These are phyloP conservation scores for Pentamera pediparva DNA, from an alignment of 53 echinoderm and acorn worm species.

Conservation along the genomic window DNA sequence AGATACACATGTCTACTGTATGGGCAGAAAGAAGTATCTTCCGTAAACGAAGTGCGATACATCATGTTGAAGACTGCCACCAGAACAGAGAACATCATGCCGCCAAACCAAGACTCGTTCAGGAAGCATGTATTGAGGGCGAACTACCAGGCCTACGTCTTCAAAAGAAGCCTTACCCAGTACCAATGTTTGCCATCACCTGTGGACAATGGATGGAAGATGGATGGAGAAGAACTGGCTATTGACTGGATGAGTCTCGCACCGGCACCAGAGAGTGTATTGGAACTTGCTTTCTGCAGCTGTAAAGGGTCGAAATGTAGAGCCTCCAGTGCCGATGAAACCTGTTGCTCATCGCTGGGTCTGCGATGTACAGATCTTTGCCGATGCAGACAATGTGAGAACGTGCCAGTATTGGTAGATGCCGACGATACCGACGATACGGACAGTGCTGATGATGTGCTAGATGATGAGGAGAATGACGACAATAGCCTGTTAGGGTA, in stretches of 20 bases:
- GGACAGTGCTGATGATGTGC: constrained; percentile 3
- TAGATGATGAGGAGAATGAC: constrained; percentile 35
- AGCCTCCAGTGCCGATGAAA: not conserved
- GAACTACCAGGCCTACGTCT: constrained; percentile 20
- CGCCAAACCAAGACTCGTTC: constrained; percentile 42
- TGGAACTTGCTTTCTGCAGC: constrained; percentile 33
- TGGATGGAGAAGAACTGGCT: constrained; percentile 23
- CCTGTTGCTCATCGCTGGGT: constrained; percentile 34
- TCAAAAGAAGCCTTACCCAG: not conserved
- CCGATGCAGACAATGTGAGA: constrained; percentile 46
- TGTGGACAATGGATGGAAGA: constrained; percentile 36
- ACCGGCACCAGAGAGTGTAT: constrained; percentile 38
- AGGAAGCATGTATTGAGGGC: constrained; percentile 34
- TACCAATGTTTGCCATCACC: constrained; percentile 26
- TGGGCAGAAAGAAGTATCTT: not conserved
- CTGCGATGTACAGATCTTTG: constrained; percentile 51
- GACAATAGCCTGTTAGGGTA: too few species aligned
- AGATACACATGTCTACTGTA: not conserved
- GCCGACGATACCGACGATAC: constrained; percentile 4
- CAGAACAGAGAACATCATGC: constrained; percentile 27
- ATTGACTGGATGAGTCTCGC: constrained; percentile 41
- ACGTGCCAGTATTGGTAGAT: not conserved
- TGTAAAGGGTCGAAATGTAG: constrained; percentile 32
- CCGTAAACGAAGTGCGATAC: constrained; percentile 24
- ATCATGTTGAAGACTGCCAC: constrained; percentile 33